phyloP scores from a whole-genome alignment of 1,140 invertebrate species.

The Anoplophora glabripennis region DNA sequence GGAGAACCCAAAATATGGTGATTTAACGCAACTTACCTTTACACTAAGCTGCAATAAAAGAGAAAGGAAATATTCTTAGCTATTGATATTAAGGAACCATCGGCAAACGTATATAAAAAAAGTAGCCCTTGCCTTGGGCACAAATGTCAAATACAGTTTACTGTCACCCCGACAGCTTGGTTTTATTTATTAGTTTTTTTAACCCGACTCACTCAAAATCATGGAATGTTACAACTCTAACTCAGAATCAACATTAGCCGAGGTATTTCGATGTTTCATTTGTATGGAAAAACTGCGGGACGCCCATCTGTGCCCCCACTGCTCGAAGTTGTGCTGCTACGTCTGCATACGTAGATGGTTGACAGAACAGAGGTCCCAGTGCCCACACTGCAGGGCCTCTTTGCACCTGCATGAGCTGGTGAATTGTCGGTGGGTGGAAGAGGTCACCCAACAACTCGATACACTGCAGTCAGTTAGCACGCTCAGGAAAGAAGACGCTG shows the following conservation, averaged over 20 bases:
- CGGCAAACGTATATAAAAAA: too few species aligned
- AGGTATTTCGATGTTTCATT: slow-evolving; percentile 94
- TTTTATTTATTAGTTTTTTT: too few species aligned
- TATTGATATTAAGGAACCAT: too few species aligned
- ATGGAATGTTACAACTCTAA: slow-evolving; percentile 30
- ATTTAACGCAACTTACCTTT: too few species aligned
- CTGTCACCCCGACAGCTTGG: too few species aligned
- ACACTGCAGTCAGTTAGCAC: slow-evolving; percentile 70
- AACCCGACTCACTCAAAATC: slow-evolving; percentile 14
- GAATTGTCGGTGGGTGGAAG: slow-evolving; percentile 92
- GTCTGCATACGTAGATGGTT: slow-evolving; percentile 86
- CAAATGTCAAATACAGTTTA: too few species aligned
- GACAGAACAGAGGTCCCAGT: slow-evolving; percentile 86
- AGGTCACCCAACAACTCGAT: slow-evolving; percentile 89
- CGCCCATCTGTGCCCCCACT: slow-evolving; percentile 89
- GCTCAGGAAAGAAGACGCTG: slow-evolving; percentile 55
- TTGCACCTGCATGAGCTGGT: slow-evolving; percentile 89
- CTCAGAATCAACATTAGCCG: slow-evolving; percentile 59
- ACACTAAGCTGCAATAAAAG: too few species aligned
- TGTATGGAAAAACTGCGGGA: slow-evolving; percentile 94
- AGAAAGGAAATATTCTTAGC: not conserved
- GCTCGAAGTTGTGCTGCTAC: slow-evolving; percentile 90
- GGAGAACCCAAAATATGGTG: too few species aligned
- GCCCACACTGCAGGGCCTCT: slow-evolving; percentile 89
- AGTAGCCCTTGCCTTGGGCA: too few species aligned